Conservation (phyloP, 1,140 invertebrate genomes). For the Campodea augens region DNA sequence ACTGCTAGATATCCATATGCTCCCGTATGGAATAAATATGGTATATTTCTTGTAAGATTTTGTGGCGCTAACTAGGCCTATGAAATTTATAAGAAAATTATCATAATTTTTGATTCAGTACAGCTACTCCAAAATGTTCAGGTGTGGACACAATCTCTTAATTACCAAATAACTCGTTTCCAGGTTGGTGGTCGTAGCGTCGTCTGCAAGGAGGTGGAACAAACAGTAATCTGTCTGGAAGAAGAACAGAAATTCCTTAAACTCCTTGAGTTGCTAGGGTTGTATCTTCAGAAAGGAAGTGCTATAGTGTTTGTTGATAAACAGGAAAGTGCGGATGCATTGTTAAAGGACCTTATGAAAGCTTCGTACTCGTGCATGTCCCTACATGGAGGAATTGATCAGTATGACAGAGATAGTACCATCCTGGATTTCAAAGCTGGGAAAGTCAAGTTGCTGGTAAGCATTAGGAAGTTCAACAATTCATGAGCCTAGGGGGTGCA, state of each 20-base stretch:
- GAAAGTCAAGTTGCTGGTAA: slow-evolving; percentile 42
- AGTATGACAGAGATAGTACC: slow-evolving; percentile 94
- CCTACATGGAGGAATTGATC: slow-evolving; percentile 96
- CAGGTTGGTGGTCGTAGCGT: slow-evolving; percentile 86
- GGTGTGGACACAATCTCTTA: too few relatives aligned
- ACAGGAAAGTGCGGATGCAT: slow-evolving; percentile 89
- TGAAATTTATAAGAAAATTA: too few relatives aligned
- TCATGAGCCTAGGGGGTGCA: neutral
- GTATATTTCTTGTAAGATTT: too few relatives aligned
- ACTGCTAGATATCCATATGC: too few relatives aligned
- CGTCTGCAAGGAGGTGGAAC: slow-evolving; percentile 96
- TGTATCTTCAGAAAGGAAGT: slow-evolving; percentile 83
- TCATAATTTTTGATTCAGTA: too few relatives aligned
- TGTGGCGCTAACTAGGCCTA: too few relatives aligned
- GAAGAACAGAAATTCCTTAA: slow-evolving; percentile 98
- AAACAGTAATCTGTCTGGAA: slow-evolving; percentile 80
- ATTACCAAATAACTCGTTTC: too few relatives aligned
- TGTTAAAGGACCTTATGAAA: slow-evolving; percentile 91
- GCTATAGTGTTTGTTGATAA: slow-evolving; percentile 97
- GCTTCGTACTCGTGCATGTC: slow-evolving; percentile 90
- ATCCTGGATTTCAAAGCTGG: slow-evolving; percentile 96
- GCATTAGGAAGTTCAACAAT: slow-evolving; percentile 7
- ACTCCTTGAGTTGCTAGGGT: slow-evolving; percentile 81
- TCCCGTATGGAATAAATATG: too few relatives aligned
- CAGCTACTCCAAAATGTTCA: too few relatives aligned